Evolutionary conservation across 2,888 invertebrate genomes (phyloP), one percentile per base, ranked within the genome.

Genomic region (Drosophila kambysellisi): DNA sequence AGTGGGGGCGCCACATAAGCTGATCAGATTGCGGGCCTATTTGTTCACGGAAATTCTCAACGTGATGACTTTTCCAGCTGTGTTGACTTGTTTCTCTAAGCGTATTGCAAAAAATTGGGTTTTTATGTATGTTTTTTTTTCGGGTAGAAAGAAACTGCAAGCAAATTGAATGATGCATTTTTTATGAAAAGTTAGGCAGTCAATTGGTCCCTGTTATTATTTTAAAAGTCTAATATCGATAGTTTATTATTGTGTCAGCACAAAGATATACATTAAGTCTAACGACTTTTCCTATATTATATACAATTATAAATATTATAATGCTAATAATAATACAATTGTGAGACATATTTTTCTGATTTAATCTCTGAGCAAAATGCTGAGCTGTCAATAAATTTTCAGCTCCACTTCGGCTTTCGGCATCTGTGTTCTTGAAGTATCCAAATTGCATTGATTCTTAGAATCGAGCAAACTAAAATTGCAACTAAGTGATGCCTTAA

Each of bases 1-100:
- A 54, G 9, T 62, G 62, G 59, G 64, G 64, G 69, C 57, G 65
- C 66, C 60, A 48, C 79, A 35, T 80, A 78, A 80, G 78, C 78
- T 72, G 76, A 76, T 80, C 66, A 80, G 50, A 35, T 57, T 50
- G 57, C 39, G 17, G 35, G 56, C 50, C 76, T 65, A 73, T 41
- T 50, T 32, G 57, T 35, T 57, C 50, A 57, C 48, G 51, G 51
- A 57, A 64, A 74, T 59, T 30, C 46, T 57, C 43, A 53, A 64
- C 37, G 9, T 57, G 64, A 48, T 76, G 54, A 46, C 56, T 57
- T 58, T 62, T 66, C 35, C 54, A 53, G 54, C 39, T 54, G n/a
- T 43, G 32, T 41, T 46, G 48, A 50, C 52, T 58, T 72, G 32
- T 50, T 56, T 46, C 61, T 63, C 61, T 63, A 80, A 79, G 57